These are phyloP conservation scores for Nephrotoma flavescens DNA, from an alignment of 2,888 invertebrate genomes.

Conservation along the genomic window DNA sequence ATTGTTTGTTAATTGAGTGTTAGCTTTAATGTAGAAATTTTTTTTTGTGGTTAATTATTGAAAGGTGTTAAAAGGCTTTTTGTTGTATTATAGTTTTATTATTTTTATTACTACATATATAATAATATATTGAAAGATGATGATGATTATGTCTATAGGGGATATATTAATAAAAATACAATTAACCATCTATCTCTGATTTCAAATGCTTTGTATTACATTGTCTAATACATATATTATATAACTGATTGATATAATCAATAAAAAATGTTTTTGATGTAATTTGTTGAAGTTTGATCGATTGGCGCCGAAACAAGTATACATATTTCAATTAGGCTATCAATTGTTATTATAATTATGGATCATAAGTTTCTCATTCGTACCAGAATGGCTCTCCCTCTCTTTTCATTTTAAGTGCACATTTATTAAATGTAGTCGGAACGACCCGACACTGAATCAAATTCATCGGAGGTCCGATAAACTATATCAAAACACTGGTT, in stretches of 20 bases:
- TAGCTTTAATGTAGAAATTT: neutral
- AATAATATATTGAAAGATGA: neutral
- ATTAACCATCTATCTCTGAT: neutral
- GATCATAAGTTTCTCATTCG: too few relatives aligned
- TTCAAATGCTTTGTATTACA: neutral
- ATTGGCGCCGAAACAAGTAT: neutral
- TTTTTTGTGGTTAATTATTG: neutral
- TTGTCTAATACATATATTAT: neutral
- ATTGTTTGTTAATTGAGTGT: neutral
- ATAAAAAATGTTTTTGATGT: neutral
- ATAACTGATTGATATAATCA: neutral
- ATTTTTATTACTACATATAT: neutral
- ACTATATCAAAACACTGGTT: too few relatives aligned
- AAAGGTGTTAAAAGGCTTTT: neutral
- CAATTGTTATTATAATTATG: too few relatives aligned
- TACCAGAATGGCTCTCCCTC: too few relatives aligned
- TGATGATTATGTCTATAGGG: neutral
- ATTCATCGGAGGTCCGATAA: too few relatives aligned
- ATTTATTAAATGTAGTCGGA: too few relatives aligned
- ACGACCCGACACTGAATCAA: too few relatives aligned
- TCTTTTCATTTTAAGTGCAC: too few relatives aligned
- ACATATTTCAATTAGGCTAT: too few relatives aligned
- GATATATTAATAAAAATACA: neutral
- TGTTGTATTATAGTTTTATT: neutral
- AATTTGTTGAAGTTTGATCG: neutral